Evolutionary conservation across 2,113 vertebrate genomes (phyloP).

Genomic region (Buteo buteo): DNA sequence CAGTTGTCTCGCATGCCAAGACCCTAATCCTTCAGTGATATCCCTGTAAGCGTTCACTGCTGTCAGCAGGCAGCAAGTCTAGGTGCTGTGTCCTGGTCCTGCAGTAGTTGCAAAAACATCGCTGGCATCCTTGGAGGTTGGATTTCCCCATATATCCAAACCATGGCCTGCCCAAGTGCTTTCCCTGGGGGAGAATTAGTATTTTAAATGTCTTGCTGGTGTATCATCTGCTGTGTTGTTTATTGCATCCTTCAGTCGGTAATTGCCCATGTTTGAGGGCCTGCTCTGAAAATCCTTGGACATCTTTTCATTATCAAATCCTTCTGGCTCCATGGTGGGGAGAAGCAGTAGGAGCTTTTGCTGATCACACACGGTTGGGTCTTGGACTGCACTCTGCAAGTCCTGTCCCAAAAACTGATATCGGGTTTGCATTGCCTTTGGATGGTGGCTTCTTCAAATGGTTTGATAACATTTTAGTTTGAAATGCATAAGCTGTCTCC

Average conservation of each 20-base stretch:
- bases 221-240: slow-evolving; percentile 35
- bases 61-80: not conserved
- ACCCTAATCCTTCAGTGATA: not conserved
- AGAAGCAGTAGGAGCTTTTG: slow-evolving; percentile 6
- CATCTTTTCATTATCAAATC: not conserved
- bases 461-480: not conserved
- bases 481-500: not conserved
- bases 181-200: slow-evolving; percentile 34
- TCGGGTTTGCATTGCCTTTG: not conserved
- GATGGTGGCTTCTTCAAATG: not conserved
- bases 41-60: not conserved
- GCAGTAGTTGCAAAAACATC: slow-evolving; percentile 3
- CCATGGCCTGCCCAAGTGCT: not conserved
- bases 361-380: not conserved
- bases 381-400: not conserved
- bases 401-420: slow-evolving; percentile 21
- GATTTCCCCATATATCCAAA: slow-evolving; percentile 15
- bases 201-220: slow-evolving; percentile 49
- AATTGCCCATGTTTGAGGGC: not conserved
- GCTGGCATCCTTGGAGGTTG: not conserved
- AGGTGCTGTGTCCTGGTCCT: not conserved
- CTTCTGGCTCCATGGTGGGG: slow-evolving; percentile 2
- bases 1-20: not conserved
- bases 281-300: not conserved
- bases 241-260: slow-evolving; percentile 23